A percentile compares a stretch with the other conserved stretches of the same genome.
Evolutionary conservation across 2,888 invertebrate species (phyloP).

Genomic region (Omphaloscelis lunosa): DNA sequence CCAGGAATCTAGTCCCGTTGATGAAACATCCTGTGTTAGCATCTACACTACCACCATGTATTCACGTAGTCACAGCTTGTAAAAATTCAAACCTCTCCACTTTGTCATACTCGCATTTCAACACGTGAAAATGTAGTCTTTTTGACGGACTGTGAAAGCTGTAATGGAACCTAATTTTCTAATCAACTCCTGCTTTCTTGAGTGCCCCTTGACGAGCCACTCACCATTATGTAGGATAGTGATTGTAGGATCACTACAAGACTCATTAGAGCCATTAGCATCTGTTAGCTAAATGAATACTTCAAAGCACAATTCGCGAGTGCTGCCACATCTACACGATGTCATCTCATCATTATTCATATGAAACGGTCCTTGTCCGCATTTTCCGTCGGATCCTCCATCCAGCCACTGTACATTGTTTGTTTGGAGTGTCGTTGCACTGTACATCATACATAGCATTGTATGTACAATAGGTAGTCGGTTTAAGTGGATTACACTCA

Average conservation of each 20-base stretch:
- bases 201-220: constrained; percentile 50
- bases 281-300: constrained; percentile 69
- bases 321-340: constrained; percentile 62
- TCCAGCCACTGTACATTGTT: constrained; percentile 66
- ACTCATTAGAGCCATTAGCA: constrained; percentile 64
- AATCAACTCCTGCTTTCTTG: constrained; percentile 42
- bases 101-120: constrained; percentile 8
- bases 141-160: constrained; percentile 28
- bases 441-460: constrained; percentile 74
- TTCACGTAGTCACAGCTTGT: background rate
- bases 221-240: constrained; percentile 50
- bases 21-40: constrained; percentile 22
- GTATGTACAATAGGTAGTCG: constrained; percentile 72
- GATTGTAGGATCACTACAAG: constrained; percentile 52
- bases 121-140: constrained; percentile 31
- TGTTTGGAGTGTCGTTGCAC: constrained; percentile 72
- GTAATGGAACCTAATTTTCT: constrained; percentile 53
- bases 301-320: constrained; percentile 67
- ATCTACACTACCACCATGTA: background rate
- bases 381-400: constrained; percentile 66
- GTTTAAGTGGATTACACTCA: constrained; percentile 82
- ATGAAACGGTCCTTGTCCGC: constrained; percentile 69
- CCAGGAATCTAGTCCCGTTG: constrained; percentile 10
- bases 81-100: constrained; percentile 15
- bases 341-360: constrained; percentile 74